These are phyloP conservation scores for Theonella swinhoei DNA, from an alignment of 37 sponge, comb jelly and placozoan species.

Conservation along the genomic window DNA sequence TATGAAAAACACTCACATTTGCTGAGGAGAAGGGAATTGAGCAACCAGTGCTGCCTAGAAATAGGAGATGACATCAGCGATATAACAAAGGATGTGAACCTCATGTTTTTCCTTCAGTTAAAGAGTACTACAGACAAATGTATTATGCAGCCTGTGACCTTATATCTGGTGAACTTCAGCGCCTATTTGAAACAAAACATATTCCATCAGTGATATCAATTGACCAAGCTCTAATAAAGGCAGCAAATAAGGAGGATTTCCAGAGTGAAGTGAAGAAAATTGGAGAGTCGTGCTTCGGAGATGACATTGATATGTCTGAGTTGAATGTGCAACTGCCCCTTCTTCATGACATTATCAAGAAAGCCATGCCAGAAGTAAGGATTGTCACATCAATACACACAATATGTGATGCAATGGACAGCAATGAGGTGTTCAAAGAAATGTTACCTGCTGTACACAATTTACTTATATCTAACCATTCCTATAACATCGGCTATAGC, in stretches of 20 bases:
- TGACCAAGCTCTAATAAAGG: too few relatives aligned
- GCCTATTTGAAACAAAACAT: slow-evolving; percentile 32
- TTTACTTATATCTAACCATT: slow-evolving; percentile 31
- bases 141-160: slow-evolving; percentile 70
- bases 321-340: slow-evolving; percentile 38
- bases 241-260: too few relatives aligned
- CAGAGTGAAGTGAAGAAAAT: too few relatives aligned
- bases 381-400: slow-evolving; percentile 33
- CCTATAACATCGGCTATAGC: slow-evolving; percentile 37
- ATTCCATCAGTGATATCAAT: slow-evolving; percentile 10
- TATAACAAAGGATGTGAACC: too few relatives aligned
- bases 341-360: slow-evolving; percentile 32
- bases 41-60: slow-evolving; percentile 44
- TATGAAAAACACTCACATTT: slow-evolving; percentile 20
- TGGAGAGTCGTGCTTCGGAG: too few relatives aligned
- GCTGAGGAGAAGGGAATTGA: slow-evolving; percentile 9
- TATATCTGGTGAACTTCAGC: slow-evolving; percentile 26
- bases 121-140: slow-evolving; percentile 30
- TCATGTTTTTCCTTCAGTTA: too few relatives aligned
- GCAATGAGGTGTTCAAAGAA: not conserved
- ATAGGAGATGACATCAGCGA: slow-evolving; percentile 6
- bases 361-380: not conserved
- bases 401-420: slow-evolving; percentile 15
- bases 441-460: slow-evolving; percentile 34
- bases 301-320: too few relatives aligned